phyloP scores from a whole-genome alignment of 2,888 invertebrate genomes.

The Eustalomyia histrio region DNA sequence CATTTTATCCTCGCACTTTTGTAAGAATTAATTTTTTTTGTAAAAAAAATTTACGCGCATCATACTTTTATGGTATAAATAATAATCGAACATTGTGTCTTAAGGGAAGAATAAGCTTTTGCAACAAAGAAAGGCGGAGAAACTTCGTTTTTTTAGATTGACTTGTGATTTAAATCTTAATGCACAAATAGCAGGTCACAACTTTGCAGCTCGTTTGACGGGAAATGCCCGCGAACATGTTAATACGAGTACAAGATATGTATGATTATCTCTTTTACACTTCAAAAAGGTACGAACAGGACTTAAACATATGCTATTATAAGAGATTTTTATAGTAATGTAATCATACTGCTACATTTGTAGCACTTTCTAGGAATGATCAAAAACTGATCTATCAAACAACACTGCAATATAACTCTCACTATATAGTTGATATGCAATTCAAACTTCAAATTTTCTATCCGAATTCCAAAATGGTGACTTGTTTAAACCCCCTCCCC shows the following conservation, averaged over 20 bases:
- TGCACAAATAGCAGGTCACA: constrained; percentile 69
- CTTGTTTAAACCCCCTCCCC: too few species aligned
- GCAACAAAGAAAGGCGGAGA: constrained; percentile 64
- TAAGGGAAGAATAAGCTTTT: constrained; percentile 26
- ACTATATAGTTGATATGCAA: too few species aligned
- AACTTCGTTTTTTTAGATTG: constrained; percentile 40
- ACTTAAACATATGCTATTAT: background rate
- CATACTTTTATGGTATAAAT: constrained; percentile 40
- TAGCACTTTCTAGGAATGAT: too few species aligned
- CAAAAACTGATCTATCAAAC: too few species aligned
- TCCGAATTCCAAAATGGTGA: too few species aligned
- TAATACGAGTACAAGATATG: constrained; percentile 48
- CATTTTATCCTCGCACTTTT: background rate
- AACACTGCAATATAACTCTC: too few species aligned
- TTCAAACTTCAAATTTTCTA: too few species aligned
- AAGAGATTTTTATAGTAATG: background rate
- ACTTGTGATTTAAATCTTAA: constrained; percentile 66
- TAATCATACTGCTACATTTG: background rate
- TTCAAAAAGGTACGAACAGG: background rate
- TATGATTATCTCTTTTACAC: constrained; percentile 65
- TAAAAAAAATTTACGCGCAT: constrained; percentile 43
- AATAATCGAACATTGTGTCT: constrained; percentile 59
- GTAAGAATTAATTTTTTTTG: constrained; percentile 19
- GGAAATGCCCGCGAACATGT: constrained; percentile 66
- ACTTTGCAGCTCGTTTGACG: constrained; percentile 69